Evolutionary conservation across 2,888 invertebrate species (phyloP).

Genomic region (Tetranychus piercei): DNA sequence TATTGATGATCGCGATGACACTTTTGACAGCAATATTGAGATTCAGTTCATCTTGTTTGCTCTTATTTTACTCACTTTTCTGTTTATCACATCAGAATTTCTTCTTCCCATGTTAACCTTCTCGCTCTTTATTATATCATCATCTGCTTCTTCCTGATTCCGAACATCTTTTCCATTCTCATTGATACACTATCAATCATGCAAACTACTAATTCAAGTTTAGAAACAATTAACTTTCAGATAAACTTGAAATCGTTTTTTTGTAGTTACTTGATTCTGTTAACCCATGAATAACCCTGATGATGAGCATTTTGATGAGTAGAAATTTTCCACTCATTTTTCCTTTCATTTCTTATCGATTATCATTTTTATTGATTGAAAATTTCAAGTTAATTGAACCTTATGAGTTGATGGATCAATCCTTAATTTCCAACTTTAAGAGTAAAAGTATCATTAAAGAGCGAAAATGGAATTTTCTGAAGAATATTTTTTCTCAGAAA

Average conservation of each 20-base stretch:
- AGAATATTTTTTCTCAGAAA: no score
- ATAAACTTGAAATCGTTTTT: no score
- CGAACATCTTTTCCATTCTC: neutral
- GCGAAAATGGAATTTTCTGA: no score
- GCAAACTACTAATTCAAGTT: neutral
- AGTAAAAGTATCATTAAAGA: neutral
- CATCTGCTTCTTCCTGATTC: neutral
- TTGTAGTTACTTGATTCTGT: no score
- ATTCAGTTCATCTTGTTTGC: conserved; percentile 30
- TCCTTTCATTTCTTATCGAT: neutral
- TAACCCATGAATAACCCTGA: neutral
- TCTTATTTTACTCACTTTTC: conserved; percentile 13
- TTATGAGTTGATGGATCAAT: neutral
- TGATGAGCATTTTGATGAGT: neutral
- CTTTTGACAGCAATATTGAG: conserved; percentile 25
- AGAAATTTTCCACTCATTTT: neutral
- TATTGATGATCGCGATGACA: neutral
- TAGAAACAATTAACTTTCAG: neutral
- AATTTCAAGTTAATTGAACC: neutral
- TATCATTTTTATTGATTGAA: neutral
- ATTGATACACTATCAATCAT: neutral
- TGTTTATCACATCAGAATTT: neutral
- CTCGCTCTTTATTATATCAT: neutral
- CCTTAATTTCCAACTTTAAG: neutral
- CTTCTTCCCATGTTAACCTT: neutral